Base-by-base conservation (phyloP, 2,888 invertebrate genomes). In the Norana najaformis region DNA sequence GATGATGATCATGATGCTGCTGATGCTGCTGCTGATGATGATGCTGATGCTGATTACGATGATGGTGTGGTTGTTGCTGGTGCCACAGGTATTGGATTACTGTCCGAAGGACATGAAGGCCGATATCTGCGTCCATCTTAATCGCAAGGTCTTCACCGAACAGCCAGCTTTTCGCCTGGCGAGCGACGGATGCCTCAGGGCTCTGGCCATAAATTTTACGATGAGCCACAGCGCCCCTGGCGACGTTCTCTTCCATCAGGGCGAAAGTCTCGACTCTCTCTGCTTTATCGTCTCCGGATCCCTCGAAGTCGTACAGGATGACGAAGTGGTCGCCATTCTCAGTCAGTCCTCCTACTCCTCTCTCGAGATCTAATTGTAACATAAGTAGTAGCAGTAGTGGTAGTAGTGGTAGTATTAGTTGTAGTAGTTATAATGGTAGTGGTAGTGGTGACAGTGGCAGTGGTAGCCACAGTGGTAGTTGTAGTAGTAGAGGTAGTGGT, bases 31-130 rank as follows among this genome's bases (percentile, higher is more conserved):
- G 20, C 23, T 47, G 47, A 6, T 47, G 23, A 20, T 20, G 8
- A 47, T 16, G 47, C 11, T 23, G 47, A 47, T 2, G 23, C 30
- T 16, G 1, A 69, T 69, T 30, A 69, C 11, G 53, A 16, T 53
- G 53, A 30, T 30, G 69, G 1, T 47, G 47, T 47, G 47, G 2
- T 47, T 47, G 47, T 1, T 23, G 14, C 23, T 69, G 69, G 69
- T 69, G 30, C 30, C 37, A 41, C 96, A 98, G 98, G 99, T 99
- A 94, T 96, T 99, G 94, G 98, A 99, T 96, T 99, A 99, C 96
- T 99, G 99, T 96, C 99, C 99, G 89, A 99, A 99, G 96, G 99
- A 99, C 96, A 99, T 99, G 99, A 99, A 99, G 95, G 99, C 99
- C 90, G 99, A 99, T 96, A 98, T 99, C 95, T 99, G 99, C 96